phyloP scores from a whole-genome alignment of 2,888 invertebrate genomes.

The Drosophila mimica region DNA sequence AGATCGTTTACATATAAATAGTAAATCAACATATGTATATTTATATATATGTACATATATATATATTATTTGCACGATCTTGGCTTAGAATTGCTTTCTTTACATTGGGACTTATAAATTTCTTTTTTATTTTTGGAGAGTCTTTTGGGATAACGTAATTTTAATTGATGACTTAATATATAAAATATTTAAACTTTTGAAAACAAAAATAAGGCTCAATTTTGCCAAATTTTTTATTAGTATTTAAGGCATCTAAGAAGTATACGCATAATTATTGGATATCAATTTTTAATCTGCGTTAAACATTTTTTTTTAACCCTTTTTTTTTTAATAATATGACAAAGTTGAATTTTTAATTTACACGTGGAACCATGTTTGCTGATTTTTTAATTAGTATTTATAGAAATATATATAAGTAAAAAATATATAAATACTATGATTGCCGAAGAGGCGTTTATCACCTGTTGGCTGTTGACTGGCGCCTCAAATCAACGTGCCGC shows the following conservation, averaged over 20 bases:
- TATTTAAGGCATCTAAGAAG: not conserved
- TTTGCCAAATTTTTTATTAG: not conserved
- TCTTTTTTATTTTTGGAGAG: not conserved
- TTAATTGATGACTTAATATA: not conserved
- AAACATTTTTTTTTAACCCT: not conserved
- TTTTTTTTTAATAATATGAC: not conserved
- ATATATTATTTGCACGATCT: not conserved
- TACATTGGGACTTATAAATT: not conserved
- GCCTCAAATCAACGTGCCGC: slow-evolving; percentile 44
- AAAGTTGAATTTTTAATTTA: not conserved
- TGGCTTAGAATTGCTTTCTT: not conserved
- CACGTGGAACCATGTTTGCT: not conserved
- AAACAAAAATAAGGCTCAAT: not conserved
- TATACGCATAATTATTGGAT: not conserved
- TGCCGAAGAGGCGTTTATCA: slow-evolving; percentile 26
- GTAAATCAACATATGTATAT: not conserved
- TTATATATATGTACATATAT: not conserved
- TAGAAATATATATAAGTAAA: not conserved
- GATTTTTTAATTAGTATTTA: not conserved
- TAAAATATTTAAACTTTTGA: not conserved
- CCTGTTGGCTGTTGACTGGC: slow-evolving; percentile 30
- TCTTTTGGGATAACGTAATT: not conserved
- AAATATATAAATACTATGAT: not conserved
- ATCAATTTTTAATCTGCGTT: too few relatives aligned
- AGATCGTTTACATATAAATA: slow-evolving; percentile 1